Evolutionary conservation across 2,797 vertebrate species (phyloP), one percentile per base, ranked within the genome.

Genomic region (Sebastes nivosus): DNA sequence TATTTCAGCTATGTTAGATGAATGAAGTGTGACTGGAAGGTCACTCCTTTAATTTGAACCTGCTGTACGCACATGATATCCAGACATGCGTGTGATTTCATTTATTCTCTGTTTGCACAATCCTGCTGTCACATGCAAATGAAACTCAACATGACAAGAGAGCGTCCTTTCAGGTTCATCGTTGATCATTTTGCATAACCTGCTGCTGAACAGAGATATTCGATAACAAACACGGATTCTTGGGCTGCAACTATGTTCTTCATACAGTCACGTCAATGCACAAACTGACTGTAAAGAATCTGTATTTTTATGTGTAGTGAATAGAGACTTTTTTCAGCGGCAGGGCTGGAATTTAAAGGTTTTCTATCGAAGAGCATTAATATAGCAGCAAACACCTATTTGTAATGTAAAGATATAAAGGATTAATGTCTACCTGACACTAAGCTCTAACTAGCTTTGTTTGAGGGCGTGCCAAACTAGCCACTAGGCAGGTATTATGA

Each of bases 41-140:
- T 55, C 50, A 16, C 6, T 0, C 25, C 64, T 75, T 78, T 58
- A 12, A 60, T 67, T 20, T 67, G 24, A 69, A 38, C 34, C 36
- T 70, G 57, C 63, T 52, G 13, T 16, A 29, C 25, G 25, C 36
- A 29, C 32, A 34, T 12, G 2, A 59, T 30, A 8, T 30, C 16
- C 25, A 67, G 73, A 77, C 34, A 34, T 22, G 42, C 27, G 74
- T 63, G 24, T 50, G 34, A 36, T 11, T 65, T 50, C 29, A 81
- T 69, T 27, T 55, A 77, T 69, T 27, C 57, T 22, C 9, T n/a
- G 4, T 32, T 70, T 54, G 4, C 50, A 59, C 58, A 36, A 77
- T 70, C 20, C 29, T 66, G 66, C 34, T 60, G 60, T 63, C 46
- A 29, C 4, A 54, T 59, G 72, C 58, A 74, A 72, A 83, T 64